These are phyloP conservation scores for Nothocercus nigrocapillus DNA, from an alignment of 2,113 vertebrate species.

Conservation along the genomic window DNA sequence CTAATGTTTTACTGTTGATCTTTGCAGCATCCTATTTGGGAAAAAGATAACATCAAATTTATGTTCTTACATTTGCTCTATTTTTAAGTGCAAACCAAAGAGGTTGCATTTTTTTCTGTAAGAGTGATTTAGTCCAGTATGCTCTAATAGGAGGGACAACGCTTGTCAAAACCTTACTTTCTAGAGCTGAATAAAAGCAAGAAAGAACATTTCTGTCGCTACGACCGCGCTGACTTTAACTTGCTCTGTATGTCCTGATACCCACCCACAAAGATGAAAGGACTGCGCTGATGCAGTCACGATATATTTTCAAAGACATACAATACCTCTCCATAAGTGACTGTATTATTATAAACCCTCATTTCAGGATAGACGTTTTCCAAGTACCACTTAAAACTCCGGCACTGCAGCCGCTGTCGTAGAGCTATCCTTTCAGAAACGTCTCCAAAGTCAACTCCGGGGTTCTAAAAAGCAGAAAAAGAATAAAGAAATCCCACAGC, in stretches of 20 bases:
- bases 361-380: conserved; percentile 98
- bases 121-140: neutral
- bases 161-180: neutral
- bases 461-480: conserved; percentile 81
- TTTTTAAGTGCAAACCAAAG: neutral
- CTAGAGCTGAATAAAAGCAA: neutral
- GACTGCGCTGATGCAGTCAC: neutral
- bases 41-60: neutral
- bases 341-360: conserved; percentile 96
- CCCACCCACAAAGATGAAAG: neutral
- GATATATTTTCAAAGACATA: neutral
- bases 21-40: neutral
- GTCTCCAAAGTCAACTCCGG: conserved; percentile 95
- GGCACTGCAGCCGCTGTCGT: conserved; percentile 91
- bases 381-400: conserved; percentile 96
- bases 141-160: neutral
- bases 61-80: neutral
- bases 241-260: neutral
- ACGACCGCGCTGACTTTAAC: neutral
- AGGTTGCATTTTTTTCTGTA: accelerated
- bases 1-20: neutral
- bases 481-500: neutral
- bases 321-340: conserved; percentile 97
- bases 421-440: conserved; percentile 92
- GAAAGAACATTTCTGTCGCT: neutral